Percentiles rank a stretch among this genome's conserved stretches.
phyloP scores from a whole-genome alignment of 2,888 invertebrate genomes.

The Adelphocoris suturalis region DNA sequence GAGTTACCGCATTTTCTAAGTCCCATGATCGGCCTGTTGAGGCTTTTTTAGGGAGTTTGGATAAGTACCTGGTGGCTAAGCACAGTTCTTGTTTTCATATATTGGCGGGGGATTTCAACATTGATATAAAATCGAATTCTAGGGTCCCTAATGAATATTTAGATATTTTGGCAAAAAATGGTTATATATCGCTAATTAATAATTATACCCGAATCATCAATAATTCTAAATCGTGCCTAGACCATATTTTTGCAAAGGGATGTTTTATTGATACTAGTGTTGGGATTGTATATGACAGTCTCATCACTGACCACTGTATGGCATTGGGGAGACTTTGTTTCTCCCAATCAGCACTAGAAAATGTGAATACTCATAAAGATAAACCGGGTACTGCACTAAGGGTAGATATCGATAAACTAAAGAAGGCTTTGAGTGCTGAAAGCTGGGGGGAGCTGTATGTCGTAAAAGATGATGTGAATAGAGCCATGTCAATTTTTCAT shows the following conservation, averaged over 20 bases:
- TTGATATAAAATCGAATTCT: neutral
- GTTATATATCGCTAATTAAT: neutral
- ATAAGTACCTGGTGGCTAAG: neutral
- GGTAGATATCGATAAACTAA: neutral
- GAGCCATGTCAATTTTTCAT: neutral
- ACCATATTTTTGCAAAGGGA: constrained; percentile 7
- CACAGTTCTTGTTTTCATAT: neutral
- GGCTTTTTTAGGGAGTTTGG: neutral
- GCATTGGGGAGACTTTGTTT: neutral
- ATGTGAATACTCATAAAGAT: neutral
- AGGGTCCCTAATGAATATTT: neutral
- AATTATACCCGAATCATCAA: neutral
- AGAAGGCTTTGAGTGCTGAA: neutral
- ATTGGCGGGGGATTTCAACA: constrained; percentile 6
- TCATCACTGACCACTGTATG: neutral
- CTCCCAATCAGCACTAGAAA: neutral
- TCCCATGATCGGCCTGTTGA: neutral
- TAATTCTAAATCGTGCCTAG: neutral
- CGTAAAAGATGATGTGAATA: neutral
- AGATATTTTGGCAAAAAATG: neutral
- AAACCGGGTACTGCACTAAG: neutral
- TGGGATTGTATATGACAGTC: neutral
- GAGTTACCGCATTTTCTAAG: neutral
- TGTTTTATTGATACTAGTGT: neutral
- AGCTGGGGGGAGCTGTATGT: neutral